Base-by-base conservation (phyloP, 1,140 invertebrate genomes). In the Musca domestica region DNA sequence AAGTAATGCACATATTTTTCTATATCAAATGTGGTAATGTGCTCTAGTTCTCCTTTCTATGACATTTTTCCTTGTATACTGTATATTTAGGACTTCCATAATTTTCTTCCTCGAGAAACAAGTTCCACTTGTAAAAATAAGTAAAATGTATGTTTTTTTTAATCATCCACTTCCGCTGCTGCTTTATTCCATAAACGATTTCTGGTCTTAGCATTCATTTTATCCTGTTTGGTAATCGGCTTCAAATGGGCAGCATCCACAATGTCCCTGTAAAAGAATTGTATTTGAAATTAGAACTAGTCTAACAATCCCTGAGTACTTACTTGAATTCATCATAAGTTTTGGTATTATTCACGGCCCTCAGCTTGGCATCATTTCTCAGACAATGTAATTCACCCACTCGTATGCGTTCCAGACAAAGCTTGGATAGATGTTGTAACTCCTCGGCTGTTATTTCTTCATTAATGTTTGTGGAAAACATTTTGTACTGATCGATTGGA, bases 271-370 rank as follows among this genome's bases (percentile, higher is more conserved):
- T 23, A 47, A 30, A 49, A 19, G n/a, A n/a, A 2, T 51, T 19
- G 10, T 56, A 14, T 34, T 22, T 27, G 10, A 17, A 23, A 25
- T 17, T 9, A 22, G 15, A 23, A 20, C 2, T n/a, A 30, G 0
- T 51, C 17, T 14, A 19, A 9, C 7, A 54, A 46, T 14, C 19
- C 17, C 19, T 0, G 17, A 51, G 3, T 15, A 61, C 46, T 70
- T 70, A 85, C 84, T 84, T 84, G 69, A 88, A 88, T 71, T 88
- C 83, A 52, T 89, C 86, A 67, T 88, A 89, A 23, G 75, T 84
- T 65, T 86, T 83, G 30, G 83, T 81, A 69, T 83, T 85, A 58
- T 84, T 82, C 1, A 87, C 79, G 0, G 87, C 87, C 66, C 86
- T 75, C 14, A 89, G 72, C 75, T 89, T 89, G 23, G 87, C 87